Evolutionary conservation across 2,888 invertebrate species (phyloP).

Genomic region (Drosophila conformis): DNA sequence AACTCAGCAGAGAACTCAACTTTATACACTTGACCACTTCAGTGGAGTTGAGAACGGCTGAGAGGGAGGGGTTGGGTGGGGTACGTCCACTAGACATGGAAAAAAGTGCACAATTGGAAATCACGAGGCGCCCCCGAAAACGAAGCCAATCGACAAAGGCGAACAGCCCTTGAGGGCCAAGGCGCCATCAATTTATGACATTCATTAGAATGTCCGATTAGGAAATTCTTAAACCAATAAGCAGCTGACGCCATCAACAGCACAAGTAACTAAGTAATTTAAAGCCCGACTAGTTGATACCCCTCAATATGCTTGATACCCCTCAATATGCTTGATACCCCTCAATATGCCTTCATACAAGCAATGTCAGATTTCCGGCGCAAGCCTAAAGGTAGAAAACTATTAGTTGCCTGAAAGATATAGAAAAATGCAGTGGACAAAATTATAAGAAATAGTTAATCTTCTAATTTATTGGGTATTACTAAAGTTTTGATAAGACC

Average conservation of each 20-base stretch:
- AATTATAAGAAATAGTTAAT: background rate
- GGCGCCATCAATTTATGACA: conserved; percentile 84
- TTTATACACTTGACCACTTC: conserved; percentile 83
- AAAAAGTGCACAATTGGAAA: conserved; percentile 66
- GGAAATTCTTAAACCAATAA: conserved; percentile 74
- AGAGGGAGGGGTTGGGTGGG: background rate
- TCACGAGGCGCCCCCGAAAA: conserved; percentile 68
- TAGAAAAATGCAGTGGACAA: fast-evolving
- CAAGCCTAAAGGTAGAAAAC: too few species aligned
- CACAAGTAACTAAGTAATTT: background rate
- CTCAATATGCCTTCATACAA: background rate
- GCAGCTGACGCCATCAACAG: conserved; percentile 80
- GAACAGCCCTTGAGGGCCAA: conserved; percentile 27
- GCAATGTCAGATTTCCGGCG: background rate
- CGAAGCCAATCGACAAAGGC: conserved; percentile 81
- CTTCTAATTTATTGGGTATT: background rate
- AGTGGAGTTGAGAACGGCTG: conserved; percentile 35
- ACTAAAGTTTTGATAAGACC: background rate
- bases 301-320: background rate
- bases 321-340: too few species aligned
- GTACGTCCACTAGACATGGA: conserved; percentile 17
- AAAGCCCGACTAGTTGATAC: background rate
- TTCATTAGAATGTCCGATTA: conserved; percentile 85
- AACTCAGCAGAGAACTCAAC: conserved; percentile 66
- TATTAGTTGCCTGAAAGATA: background rate